phyloP scores from a whole-genome alignment of 1,140 invertebrate species.

The Hypsibius dujardini region DNA sequence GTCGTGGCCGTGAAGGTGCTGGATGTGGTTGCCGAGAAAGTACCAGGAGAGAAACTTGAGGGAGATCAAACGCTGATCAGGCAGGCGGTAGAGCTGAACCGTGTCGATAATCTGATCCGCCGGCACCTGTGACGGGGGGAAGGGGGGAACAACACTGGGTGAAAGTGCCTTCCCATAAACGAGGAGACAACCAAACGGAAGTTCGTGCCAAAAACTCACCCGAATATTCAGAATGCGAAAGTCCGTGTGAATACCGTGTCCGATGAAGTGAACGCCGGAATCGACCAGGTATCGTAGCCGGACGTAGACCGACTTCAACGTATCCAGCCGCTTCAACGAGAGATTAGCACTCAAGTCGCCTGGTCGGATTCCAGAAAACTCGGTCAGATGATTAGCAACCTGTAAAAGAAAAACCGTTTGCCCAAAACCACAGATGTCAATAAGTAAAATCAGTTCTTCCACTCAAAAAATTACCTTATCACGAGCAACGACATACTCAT shows the following conservation, averaged over 20 bases:
- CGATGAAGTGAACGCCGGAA: conserved; percentile 67
- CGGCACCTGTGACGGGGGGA: conserved; percentile 39
- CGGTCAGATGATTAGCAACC: conserved; percentile 67
- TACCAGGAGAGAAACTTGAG: conserved; percentile 75
- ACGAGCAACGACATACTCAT: conserved; percentile 78
- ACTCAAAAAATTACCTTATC: conserved; percentile 47
- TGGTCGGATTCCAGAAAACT: conserved; percentile 78
- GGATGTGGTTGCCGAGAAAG: conserved; percentile 50
- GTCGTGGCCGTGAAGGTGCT: conserved; percentile 42
- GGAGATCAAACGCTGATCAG: conserved; percentile 72
- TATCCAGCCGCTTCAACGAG: conserved; percentile 72
- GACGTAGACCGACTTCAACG: conserved; percentile 68
- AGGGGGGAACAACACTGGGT: conserved; percentile 19
- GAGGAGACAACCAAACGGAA: too few relatives aligned
- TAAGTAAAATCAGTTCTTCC: conserved; percentile 16
- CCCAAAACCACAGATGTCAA: conserved; percentile 4
- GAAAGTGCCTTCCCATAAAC: too few relatives aligned
- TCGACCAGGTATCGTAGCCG: conserved; percentile 69
- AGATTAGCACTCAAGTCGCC: conserved; percentile 69
- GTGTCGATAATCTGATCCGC: conserved; percentile 70
- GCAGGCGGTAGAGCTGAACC: conserved; percentile 64
- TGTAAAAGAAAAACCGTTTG: conserved; percentile 18
- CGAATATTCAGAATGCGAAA: conserved; percentile 39
- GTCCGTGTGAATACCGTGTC: conserved; percentile 78
- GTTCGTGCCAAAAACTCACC: neutral